Conservation (phyloP, 2,113 vertebrate genomes). For the Hepsetus odoe region DNA sequence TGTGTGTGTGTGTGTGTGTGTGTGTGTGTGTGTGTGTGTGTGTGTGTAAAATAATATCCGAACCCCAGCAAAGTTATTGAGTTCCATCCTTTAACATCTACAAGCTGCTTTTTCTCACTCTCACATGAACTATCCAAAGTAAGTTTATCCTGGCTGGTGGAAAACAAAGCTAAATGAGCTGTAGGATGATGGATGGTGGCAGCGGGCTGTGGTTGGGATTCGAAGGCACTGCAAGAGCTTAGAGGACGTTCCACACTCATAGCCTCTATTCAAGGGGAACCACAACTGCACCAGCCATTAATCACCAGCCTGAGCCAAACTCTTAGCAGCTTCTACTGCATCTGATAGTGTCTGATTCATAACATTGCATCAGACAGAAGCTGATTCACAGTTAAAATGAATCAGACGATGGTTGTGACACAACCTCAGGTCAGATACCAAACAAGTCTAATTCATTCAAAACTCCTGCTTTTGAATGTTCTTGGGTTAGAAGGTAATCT, state of each 20-base stretch:
- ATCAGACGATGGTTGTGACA: neutral
- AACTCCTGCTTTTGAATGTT: neutral
- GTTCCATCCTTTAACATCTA: too few species aligned
- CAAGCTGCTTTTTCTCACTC: neutral
- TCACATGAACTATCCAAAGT: constrained; percentile 29
- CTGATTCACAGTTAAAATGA: neutral
- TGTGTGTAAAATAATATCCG: too few species aligned
- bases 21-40: too few species aligned
- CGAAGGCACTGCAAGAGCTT: constrained; percentile 31
- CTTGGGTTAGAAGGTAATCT: too few species aligned
- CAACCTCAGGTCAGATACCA: neutral
- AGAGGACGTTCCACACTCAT: constrained; percentile 41
- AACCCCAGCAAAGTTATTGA: too few species aligned
- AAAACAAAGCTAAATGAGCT: constrained; percentile 40
- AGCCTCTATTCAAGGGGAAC: constrained; percentile 39
- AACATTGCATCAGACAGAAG: neutral
- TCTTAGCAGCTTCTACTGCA: neutral
- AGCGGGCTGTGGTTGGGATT: constrained; percentile 20
- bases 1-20: too few species aligned
- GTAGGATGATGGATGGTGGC: constrained; percentile 43
- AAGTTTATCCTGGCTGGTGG: constrained; percentile 26
- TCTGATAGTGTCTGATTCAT: neutral
- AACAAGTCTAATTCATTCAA: too few species aligned
- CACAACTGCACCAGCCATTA: constrained; percentile 38
- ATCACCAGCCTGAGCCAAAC: constrained; percentile 35